A percentile compares a stretch with the other conserved stretches of the same genome.
phyloP scores from a whole-genome alignment of 2,113 vertebrate genomes.

The Periophthalmodon schlosseri region DNA sequence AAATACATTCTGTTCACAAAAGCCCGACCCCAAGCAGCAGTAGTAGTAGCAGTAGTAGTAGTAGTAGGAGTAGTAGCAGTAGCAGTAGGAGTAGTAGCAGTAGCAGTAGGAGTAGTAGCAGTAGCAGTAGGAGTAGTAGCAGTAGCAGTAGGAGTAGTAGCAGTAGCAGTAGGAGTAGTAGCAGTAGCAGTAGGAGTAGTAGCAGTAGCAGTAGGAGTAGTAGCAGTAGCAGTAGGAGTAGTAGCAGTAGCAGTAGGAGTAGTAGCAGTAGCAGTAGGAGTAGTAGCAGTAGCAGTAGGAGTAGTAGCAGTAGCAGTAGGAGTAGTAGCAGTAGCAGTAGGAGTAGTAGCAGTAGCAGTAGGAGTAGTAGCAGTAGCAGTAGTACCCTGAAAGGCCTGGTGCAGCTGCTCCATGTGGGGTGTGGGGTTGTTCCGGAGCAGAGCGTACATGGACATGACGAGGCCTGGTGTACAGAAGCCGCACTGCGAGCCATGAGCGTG shows the following conservation, averaged over 20 bases:
- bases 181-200: no score
- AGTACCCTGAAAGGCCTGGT: slow-evolving; percentile 93
- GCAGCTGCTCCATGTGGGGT: slow-evolving; percentile 84
- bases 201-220: neutral
- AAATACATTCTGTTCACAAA: no score
- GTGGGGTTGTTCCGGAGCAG: slow-evolving; percentile 84
- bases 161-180: fast-evolving
- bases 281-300: no score
- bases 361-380: neutral
- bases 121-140: fast-evolving
- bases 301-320: neutral
- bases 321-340: neutral
- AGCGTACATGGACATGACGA: slow-evolving; percentile 96
- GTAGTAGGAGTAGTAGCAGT: no score
- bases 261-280: no score
- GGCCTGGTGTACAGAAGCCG: slow-evolving; percentile 95
- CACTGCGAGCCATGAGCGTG: slow-evolving; percentile 94
- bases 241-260: fast-evolving
- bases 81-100: no score
- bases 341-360: neutral
- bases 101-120: fast-evolving
- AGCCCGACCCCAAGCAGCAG: no score
- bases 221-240: neutral
- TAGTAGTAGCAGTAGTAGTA: no score
- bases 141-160: fast-evolving